phyloP scores from a whole-genome alignment of 1,140 invertebrate species.

The Drosophila albomicans region DNA sequence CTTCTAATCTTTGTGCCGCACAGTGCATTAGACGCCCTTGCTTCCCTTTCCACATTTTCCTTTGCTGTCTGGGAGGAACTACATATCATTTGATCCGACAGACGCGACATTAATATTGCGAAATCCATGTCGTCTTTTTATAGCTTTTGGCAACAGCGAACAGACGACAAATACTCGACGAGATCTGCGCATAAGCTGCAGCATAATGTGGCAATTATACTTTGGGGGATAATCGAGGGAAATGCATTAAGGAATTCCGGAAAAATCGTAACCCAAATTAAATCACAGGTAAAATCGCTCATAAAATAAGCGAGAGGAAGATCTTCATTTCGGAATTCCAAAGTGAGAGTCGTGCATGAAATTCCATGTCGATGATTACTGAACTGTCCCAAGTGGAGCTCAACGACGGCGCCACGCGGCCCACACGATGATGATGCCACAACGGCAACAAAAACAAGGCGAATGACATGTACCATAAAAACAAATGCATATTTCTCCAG shows the following conservation, averaged over 20 bases:
- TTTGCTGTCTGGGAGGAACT: neutral
- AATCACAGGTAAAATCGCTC: conserved; percentile 18
- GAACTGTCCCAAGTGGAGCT: conserved; percentile 34
- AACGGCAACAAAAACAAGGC: conserved; percentile 7
- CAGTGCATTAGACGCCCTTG: conserved; percentile 11
- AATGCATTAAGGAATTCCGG: neutral
- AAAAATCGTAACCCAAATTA: conserved; percentile 11
- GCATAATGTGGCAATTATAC: neutral
- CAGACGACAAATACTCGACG: conserved; percentile 18
- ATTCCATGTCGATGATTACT: conserved; percentile 41
- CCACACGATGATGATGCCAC: conserved; percentile 1
- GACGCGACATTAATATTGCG: conserved; percentile 47
- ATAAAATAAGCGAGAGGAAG: conserved; percentile 27
- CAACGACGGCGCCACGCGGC: conserved; percentile 24
- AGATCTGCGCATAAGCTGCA: neutral
- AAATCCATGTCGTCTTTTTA: conserved; percentile 49
- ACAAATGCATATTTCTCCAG: conserved; percentile 47
- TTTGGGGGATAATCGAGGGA: neutral
- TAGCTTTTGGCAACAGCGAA: conserved; percentile 54
- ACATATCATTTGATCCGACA: conserved; percentile 16
- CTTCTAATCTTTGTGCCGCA: conserved; percentile 52
- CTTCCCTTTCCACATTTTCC: neutral
- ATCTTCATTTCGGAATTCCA: conserved; percentile 11
- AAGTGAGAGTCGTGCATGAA: conserved; percentile 24
- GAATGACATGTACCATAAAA: conserved; percentile 68